phyloP scores from a whole-genome alignment of 2,113 vertebrate genomes.

The Eurystomus gularis region DNA sequence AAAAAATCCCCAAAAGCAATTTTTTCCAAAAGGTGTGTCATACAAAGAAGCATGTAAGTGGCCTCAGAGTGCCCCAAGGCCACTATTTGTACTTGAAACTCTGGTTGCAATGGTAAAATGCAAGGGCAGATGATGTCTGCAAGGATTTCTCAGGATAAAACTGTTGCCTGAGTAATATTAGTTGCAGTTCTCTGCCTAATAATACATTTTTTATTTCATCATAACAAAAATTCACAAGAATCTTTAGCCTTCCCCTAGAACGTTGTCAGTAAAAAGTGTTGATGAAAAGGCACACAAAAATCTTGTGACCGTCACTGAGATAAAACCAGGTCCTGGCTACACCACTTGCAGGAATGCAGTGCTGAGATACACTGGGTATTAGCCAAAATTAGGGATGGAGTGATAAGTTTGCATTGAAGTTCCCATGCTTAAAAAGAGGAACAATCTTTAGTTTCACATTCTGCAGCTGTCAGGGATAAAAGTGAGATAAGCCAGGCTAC shows the following conservation, averaged over 20 bases:
- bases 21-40: neutral
- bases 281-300: neutral
- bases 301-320: neutral
- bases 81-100: neutral
- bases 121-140: neutral
- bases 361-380: neutral
- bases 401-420: neutral
- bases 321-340: neutral
- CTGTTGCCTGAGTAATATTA: neutral
- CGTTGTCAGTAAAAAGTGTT: neutral
- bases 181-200: neutral
- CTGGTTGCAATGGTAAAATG: neutral
- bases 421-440: neutral
- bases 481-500: neutral
- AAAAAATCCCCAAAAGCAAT: neutral
- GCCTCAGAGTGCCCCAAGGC: neutral
- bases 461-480: neutral
- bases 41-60: neutral
- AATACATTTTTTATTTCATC: neutral
- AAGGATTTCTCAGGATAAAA: neutral
- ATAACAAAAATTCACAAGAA: neutral
- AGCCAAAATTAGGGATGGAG: neutral
- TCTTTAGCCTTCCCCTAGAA: neutral
- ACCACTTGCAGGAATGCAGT: neutral
- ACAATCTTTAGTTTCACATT: constrained; percentile 5